Evolutionary conservation across 2,888 invertebrate species (phyloP), one percentile per base, ranked within the genome.

Genomic region (Leptura quadrifasciata): DNA sequence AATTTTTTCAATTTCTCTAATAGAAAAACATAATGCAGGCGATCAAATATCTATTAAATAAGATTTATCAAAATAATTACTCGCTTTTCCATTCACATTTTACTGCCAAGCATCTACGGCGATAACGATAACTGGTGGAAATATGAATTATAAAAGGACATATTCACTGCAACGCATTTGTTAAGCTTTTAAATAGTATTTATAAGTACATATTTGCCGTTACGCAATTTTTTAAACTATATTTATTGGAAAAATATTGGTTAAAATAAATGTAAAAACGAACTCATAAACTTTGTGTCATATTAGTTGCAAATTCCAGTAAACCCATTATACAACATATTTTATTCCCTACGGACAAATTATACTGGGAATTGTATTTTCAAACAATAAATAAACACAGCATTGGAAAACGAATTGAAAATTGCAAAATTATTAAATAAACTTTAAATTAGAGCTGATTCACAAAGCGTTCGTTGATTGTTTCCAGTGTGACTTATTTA

Each of bases 391-490:
- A 68, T 57, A 65, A 65, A 65, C 63, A 52, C n/a, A 15, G 65
- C 39, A 68, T n/a, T 5, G 68, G 68, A 8, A 68, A 58, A 69
- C 21, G 24, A 61, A 71, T 60, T 61, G 60, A 60, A 71, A 71
- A 71, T 60, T 47, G 57, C 54, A 47, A 52, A 71, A 71, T 71
- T 71, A 71, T 71, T 71, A 68, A 73, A 60, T 69, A 74, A 69
- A 74, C 69, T 54, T 39, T 69, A 64, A 75, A 75, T 75, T 75
- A 47, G 55, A 54, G 47, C 35, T 24, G 54, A 39, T 71, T 71
- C 54, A 52, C 20, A 35, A 63, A 55, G 64, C 31, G 65, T 20
- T 64, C 39, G 68, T 52, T 65, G 64, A 77, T 75, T 69, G 70
- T 73, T 75, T 76, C 17, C 67, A 54, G 73, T 55, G 68, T 47